Percentiles rank a stretch among this genome's conserved stretches.
phyloP scores from a whole-genome alignment of 1,140 invertebrate genomes.

The Cotesia vestalis region DNA sequence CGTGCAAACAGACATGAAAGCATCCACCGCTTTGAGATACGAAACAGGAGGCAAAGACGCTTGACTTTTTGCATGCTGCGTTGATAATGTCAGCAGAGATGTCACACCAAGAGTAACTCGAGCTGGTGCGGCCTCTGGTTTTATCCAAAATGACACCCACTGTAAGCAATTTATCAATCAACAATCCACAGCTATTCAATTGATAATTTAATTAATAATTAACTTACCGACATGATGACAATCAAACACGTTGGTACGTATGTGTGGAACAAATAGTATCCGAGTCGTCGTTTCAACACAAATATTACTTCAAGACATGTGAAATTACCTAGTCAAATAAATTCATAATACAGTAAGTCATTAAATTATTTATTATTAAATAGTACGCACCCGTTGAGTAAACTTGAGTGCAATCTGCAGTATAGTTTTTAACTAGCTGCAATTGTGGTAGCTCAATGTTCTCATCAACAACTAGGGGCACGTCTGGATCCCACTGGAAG shows the following conservation, averaged over 20 bases:
- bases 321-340: slow-evolving; percentile 77
- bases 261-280: slow-evolving; percentile 89
- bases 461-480: slow-evolving; percentile 88
- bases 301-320: slow-evolving; percentile 89
- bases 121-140: slow-evolving; percentile 87
- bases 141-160: slow-evolving; percentile 96
- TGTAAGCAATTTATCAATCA: slow-evolving; percentile 45
- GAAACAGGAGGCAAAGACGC: slow-evolving; percentile 88
- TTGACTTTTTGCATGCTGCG: slow-evolving; percentile 91
- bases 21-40: slow-evolving; percentile 89
- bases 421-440: slow-evolving; percentile 83
- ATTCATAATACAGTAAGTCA: background rate
- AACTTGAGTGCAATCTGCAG: slow-evolving; percentile 87
- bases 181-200: background rate
- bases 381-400: slow-evolving; percentile 78
- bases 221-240: slow-evolving; percentile 86
- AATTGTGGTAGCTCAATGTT: slow-evolving; percentile 88
- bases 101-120: slow-evolving; percentile 91
- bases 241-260: slow-evolving; percentile 89
- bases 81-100: slow-evolving; percentile 87
- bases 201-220: background rate
- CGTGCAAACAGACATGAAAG: slow-evolving; percentile 91
- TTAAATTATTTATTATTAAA: slow-evolving; percentile 10
- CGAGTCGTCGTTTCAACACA: slow-evolving; percentile 82
- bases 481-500: slow-evolving; percentile 89